A percentile compares a stretch with the other conserved stretches of the same genome.
phyloP scores from a whole-genome alignment of 35 echinoderm and acorn worm species.

The Apostichopus californicus region DNA sequence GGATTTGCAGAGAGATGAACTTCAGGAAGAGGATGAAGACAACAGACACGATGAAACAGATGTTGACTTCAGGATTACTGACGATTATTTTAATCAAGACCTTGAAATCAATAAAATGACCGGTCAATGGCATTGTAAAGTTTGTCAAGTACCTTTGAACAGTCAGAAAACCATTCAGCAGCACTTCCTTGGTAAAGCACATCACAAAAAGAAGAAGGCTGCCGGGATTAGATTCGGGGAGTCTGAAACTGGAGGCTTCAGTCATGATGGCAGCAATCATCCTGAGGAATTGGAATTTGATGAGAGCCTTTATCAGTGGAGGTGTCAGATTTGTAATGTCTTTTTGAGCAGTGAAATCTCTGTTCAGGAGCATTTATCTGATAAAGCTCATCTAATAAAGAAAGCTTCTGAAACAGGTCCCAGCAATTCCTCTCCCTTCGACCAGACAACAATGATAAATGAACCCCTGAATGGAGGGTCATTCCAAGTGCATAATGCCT shows the following conservation, averaged over 20 bases:
- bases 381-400: background rate
- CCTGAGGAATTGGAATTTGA: background rate
- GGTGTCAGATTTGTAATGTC: background rate
- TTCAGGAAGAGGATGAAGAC: background rate
- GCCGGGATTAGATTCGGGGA: background rate
- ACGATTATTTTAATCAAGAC: background rate
- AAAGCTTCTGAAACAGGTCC: background rate
- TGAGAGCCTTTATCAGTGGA: background rate
- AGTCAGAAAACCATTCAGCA: constrained; percentile 24
- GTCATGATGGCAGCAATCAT: background rate
- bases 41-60: background rate
- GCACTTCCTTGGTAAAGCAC: background rate
- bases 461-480: background rate
- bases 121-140: constrained; percentile 10
- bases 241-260: background rate
- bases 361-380: background rate
- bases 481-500: background rate
- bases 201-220: constrained; percentile 37
- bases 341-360: background rate
- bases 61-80: background rate
- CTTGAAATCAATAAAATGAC: background rate
- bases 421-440: no score
- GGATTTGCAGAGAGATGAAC: background rate
- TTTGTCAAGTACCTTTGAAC: constrained; percentile 16
- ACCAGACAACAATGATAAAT: no score